Evolutionary conservation across 2,888 invertebrate species (phyloP).

Genomic region (Cosmia trapezina): DNA sequence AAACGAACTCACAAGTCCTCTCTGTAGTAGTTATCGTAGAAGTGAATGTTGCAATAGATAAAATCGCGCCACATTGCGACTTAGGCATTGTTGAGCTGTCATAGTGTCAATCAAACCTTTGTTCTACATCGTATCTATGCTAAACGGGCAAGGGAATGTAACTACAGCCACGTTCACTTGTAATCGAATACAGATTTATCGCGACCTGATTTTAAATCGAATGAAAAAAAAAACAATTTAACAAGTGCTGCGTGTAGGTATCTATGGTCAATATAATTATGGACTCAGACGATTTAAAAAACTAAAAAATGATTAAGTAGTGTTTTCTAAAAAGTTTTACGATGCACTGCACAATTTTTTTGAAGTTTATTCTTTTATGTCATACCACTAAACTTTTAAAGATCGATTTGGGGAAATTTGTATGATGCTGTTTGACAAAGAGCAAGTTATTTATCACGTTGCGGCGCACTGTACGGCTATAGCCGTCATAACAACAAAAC

Average conservation of each 20-base stretch:
- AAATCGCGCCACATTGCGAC: slow-evolving; percentile 37
- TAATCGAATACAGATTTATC: slow-evolving; percentile 28
- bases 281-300: not conserved
- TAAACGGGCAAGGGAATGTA: slow-evolving; percentile 43
- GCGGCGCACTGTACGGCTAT: too few species aligned
- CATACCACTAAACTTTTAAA: not conserved
- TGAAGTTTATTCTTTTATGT: not conserved
- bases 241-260: too few species aligned
- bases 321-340: not conserved
- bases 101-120: slow-evolving; percentile 59
- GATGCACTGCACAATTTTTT: not conserved
- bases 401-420: not conserved
- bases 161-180: slow-evolving; percentile 35
- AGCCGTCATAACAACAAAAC: too few species aligned
- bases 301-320: not conserved
- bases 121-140: slow-evolving; percentile 61
- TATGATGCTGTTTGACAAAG: not conserved
- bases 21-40: not conserved
- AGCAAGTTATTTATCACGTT: not conserved
- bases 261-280: not conserved
- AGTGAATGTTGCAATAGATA: slow-evolving; percentile 42
- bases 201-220: slow-evolving; percentile 1
- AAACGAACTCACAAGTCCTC: not conserved
- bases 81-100: slow-evolving; percentile 53
- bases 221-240: not conserved